Base-by-base conservation (phyloP, 2,797 vertebrate species). In the Lacerta bilineata region DNA sequence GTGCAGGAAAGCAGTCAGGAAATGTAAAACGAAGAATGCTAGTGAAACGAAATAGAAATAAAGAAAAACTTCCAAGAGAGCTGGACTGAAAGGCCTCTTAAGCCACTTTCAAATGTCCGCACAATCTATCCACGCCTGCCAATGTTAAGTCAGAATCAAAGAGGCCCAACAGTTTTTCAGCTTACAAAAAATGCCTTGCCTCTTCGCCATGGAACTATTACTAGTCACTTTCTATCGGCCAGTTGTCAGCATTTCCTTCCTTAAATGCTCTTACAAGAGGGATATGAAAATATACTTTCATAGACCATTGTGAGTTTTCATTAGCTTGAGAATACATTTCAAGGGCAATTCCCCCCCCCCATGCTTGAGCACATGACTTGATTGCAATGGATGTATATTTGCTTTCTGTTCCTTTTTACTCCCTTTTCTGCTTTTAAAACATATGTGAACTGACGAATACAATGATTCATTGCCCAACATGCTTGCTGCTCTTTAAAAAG, bases 271-370 rank as follows among this genome's bases (percentile, higher is more conserved):
- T 81, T 64, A 23, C 13, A 77, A 50, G 89, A 87, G 89, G 18
- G 92, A 93, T 93, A 90, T 93, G 93, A 89, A 94, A 94, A 93
- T 90, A 86, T 84, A 75, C 77, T 86, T 87, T 83, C 46, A 93
- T 88, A 90, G 89, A 91, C 82, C 79, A 84, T 86, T 61, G 85
- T 89, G 89, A 92, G 61, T 80, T 64, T 66, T 82, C 39, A 76
- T 83, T 71, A 77, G 41, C 23, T 13, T 81, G 90, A 90, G 83
- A 77, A 87, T 91, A 89, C 90, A 92, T 92, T 92, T 92, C 80
- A 87, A 88, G 87, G 77, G 71, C 64, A 64, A 84, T 29, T 80
- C 95, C n/a, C 43, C 5, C 5, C 41, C 50, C 50, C 50, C 36
- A 39, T 92, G 80, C 90, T 92, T 89, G 72, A 88, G 91, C 84